These are phyloP conservation scores for Hemiscyllium ocellatum DNA, from an alignment of 2,113 vertebrate genomes.

Conservation along the genomic window DNA sequence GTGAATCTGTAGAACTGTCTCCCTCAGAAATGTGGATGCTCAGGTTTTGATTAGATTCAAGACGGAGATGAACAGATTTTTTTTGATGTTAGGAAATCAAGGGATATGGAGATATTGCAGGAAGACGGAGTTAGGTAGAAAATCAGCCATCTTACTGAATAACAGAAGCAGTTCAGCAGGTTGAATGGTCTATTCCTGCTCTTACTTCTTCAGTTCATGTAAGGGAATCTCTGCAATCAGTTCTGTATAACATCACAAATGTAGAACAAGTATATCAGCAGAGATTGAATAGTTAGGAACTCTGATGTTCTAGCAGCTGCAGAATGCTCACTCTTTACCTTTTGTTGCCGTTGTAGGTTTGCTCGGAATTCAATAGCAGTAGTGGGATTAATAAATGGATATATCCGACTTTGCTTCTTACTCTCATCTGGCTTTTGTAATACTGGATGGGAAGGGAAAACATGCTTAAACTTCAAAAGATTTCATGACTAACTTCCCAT, in stretches of 20 bases:
- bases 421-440: not conserved
- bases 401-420: not conserved
- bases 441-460: not conserved
- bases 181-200: not conserved
- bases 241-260: not conserved
- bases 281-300: not conserved
- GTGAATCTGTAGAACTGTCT: no score
- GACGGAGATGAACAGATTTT: not conserved
- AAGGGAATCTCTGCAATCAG: not conserved
- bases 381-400: not conserved
- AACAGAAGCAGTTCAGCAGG: not conserved
- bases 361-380: not conserved
- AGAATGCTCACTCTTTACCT: not conserved
- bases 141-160: not conserved
- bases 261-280: not conserved
- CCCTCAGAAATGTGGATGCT: not conserved
- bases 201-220: not conserved
- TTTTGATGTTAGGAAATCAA: no score
- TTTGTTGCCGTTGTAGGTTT: not conserved
- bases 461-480: not conserved
- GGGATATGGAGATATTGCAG: not conserved
- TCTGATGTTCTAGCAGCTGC: not conserved
- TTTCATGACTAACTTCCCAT: not conserved
- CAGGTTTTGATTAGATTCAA: not conserved
- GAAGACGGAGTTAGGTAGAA: not conserved